Evolutionary conservation across 2,113 vertebrate genomes (phyloP).

Genomic region (Chaetura pelagica): DNA sequence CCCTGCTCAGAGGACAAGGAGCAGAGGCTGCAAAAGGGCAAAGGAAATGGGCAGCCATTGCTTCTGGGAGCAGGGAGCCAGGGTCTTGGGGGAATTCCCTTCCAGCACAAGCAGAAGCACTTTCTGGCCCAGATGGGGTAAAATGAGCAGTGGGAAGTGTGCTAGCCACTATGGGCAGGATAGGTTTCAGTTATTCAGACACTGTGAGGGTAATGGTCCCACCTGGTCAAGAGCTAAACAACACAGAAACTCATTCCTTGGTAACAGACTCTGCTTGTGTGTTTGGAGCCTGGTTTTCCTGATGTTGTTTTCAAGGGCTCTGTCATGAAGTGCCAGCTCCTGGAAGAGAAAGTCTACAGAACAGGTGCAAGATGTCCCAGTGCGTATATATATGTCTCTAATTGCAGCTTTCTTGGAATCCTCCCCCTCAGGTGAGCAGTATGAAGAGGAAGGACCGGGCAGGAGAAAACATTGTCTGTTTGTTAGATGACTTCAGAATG

Average conservation of each 20-base stretch:
- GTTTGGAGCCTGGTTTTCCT: neutral
- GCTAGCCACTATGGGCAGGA: neutral
- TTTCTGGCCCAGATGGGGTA: neutral
- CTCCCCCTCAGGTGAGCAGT: slow-evolving; percentile 74
- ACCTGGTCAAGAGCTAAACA: neutral
- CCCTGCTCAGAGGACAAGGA: neutral
- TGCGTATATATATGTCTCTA: neutral
- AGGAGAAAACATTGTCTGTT: slow-evolving; percentile 76
- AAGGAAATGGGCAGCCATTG: neutral
- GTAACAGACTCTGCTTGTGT: neutral
- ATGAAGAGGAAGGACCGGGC: slow-evolving; percentile 72
- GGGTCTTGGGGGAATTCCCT: neutral
- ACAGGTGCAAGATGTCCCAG: neutral
- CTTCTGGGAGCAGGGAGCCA: neutral
- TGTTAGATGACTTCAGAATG: slow-evolving; percentile 86
- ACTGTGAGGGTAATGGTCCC: neutral
- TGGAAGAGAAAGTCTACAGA: neutral
- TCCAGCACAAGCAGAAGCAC: neutral
- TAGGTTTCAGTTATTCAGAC: neutral
- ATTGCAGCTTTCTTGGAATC: slow-evolving; percentile 4
- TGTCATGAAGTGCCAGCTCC: neutral
- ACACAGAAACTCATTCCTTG: neutral
- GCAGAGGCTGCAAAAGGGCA: neutral
- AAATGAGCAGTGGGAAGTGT: neutral
- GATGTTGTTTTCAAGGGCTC: neutral